Base-by-base conservation (phyloP, 2,888 invertebrate species). In the Congeria kusceri region DNA sequence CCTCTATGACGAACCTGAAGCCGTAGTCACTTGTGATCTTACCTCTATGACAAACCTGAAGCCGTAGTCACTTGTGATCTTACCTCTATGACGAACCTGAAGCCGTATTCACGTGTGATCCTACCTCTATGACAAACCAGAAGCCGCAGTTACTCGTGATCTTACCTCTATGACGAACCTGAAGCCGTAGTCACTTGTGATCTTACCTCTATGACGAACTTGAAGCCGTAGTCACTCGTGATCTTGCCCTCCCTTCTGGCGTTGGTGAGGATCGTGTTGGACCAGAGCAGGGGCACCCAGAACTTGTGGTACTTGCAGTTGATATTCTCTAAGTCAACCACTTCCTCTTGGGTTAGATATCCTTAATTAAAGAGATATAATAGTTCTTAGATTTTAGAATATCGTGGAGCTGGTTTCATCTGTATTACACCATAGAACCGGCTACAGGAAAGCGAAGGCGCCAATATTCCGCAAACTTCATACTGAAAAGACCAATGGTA, bases 191-290 rank as follows among this genome's bases (percentile, higher is more conserved):
- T 98, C 98, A 23, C 95, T 39, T 39, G 39, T 9, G 39, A 11
- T 69, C 79, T 71, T 77, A 92, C 93, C 88, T 97, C 97, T 86
- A 97, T 95, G 80, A 98, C 96, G 5, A 98, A 98, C 93, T 98
- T 97, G 0, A 98, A 97, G 0, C 98, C 97, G 91, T 97, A 98
- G 93, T 98, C 98, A 23, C 95, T 95, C 32, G 94, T 93, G 49
- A 95, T 94, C 76, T 94, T 92, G 61, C 94, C 94, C 80, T 94
- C 94, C 57, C 93, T 93, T 56, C 94, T 93, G 18, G 95, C 95
- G 68, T 95, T 95, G 78, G 95, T 94, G 9, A 95, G 91, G 15
- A 95, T 92, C 84, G 94, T 94, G 80, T 95, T 94, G 86, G 95
- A 95, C 95, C 95, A 95, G 23, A 95, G 95, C 80, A 95, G 94